Conservation (phyloP, 1,140 invertebrate genomes). For the Drosophila quadrilineata region DNA sequence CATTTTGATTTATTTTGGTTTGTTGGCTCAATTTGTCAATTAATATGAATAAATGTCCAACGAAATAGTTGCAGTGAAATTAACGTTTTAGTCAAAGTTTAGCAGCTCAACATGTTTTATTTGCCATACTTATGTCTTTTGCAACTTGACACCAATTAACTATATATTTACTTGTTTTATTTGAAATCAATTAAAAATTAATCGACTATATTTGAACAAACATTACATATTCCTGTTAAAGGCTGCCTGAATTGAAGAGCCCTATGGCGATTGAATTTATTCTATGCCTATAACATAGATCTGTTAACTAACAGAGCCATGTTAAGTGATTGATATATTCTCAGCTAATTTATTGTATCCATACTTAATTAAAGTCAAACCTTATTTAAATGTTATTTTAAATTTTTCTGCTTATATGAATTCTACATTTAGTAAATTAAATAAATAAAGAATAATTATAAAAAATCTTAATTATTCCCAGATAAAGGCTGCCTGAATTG, state of each 20-base stretch:
- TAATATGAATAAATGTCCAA: conserved; percentile 39
- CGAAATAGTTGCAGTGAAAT: conserved; percentile 1
- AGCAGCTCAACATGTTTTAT: not conserved
- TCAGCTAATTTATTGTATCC: too few species aligned
- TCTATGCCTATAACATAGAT: too few species aligned
- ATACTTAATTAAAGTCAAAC: too few species aligned
- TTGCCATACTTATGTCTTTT: not conserved
- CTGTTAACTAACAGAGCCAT: too few species aligned
- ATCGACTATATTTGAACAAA: too few species aligned
- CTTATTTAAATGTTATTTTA: too few species aligned
- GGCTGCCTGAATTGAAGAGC: too few species aligned
- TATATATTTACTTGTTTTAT: not conserved
- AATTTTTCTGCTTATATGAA: too few species aligned
- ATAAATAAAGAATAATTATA: not conserved
- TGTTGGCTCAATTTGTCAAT: conserved; percentile 39
- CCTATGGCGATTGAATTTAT: too few species aligned
- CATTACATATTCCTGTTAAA: too few species aligned
- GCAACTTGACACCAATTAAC: not conserved
- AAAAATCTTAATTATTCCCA: not conserved
- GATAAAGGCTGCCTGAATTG: too few species aligned
- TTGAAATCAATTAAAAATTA: not conserved
- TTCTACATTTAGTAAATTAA: not conserved
- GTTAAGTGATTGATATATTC: too few species aligned
- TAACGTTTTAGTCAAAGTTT: not conserved
- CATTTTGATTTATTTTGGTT: conserved; percentile 28